Base-by-base conservation (phyloP, 1,140 invertebrate species). In the Mylabris phalerata region DNA sequence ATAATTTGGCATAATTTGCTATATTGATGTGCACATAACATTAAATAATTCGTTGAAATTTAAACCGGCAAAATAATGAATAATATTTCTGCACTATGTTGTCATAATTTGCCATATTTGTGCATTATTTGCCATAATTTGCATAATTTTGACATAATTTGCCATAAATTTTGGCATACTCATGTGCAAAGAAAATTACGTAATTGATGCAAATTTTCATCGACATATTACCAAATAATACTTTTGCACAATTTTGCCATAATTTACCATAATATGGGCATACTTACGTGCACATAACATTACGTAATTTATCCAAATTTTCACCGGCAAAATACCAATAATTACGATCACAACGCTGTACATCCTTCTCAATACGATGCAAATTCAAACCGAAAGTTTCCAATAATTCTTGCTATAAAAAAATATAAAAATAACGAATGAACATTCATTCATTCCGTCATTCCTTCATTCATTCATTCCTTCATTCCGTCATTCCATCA, bases 331-430 rank as follows among this genome's bases (percentile, higher is more conserved):
- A 97, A 75, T 95, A 97, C 75, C 84, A 88, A 72, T 94, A 93
- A 72, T 95, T 95, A 50, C 94, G 77, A 76, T 98, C 94, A 76
- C 94, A 98, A 57, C 94, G 76, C 73, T 95, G 90, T 3, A 97
- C 94, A 75, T 98, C 94, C 75, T 98, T 98, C 71, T 98, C 94
- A 61, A 98, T 97, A 24, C 94, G 80, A 75, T 97, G 93, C 1
- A 97, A 73, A 75, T 97, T 97, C 19, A 94, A 72, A 0, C 89
- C 91, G 68, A 96, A 96, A 51, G 81, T 84, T 66, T 95, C 90
- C 45, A 96, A 75, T 42, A 95, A 72, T 70, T 93, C 90, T 61
- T 81, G 82, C 88, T 92, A 69, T 40, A 78, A 76, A 32, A 32
- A 32, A 32, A 5, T 32, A 5, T 24, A 6, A 38, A 19, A 54